phyloP scores from a whole-genome alignment of 2,888 invertebrate genomes.

The Pachymerium ferrugineum region DNA sequence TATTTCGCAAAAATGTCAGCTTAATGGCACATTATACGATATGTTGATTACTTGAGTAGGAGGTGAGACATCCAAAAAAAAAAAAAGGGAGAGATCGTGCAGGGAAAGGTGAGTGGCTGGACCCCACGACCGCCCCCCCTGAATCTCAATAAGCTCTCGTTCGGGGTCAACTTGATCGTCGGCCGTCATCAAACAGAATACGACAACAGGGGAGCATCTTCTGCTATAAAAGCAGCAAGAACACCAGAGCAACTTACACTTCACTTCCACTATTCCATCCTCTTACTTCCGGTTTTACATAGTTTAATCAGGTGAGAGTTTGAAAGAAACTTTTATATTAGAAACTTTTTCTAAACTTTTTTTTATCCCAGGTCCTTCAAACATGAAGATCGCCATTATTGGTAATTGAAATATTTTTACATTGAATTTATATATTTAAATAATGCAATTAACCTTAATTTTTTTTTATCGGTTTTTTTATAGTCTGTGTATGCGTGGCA shows the following conservation, averaged over 20 bases:
- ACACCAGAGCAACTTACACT: background rate
- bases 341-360: background rate
- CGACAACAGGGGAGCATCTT: background rate
- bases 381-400: background rate
- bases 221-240: background rate
- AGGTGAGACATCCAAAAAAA: background rate
- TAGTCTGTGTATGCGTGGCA: background rate
- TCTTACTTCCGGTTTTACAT: background rate
- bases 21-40: background rate
- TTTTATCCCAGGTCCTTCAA: background rate
- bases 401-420: background rate
- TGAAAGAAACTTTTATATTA: background rate
- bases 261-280: background rate
- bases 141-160: background rate
- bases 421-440: background rate
- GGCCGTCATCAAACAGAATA: background rate
- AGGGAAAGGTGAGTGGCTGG: background rate
- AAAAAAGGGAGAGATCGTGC: slow-evolving; percentile 9
- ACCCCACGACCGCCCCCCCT: background rate
- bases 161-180: background rate
- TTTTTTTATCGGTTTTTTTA: background rate
- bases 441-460: background rate
- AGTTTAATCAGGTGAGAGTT: background rate
- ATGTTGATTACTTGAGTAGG: background rate
- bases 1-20: background rate